Base-by-base conservation (phyloP, 2,888 invertebrate species). In the Netelia fuscicornis region DNA sequence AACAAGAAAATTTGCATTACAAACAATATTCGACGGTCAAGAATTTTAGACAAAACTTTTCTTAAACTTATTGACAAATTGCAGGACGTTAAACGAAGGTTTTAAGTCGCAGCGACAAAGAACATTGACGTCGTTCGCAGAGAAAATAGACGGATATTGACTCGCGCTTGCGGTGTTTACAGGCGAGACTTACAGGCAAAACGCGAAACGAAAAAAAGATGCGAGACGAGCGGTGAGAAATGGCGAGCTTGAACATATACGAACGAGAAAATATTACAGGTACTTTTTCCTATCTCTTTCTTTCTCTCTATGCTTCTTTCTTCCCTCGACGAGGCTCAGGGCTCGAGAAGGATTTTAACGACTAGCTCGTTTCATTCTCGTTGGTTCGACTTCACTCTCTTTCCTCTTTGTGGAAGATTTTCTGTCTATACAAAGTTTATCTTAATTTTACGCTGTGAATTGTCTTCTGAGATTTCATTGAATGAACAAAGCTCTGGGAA, bases 281-380 rank as follows among this genome's bases (percentile, higher is more conserved):
- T 78, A 48, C 48, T 68, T 11, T 48, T 48, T 13, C 48, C 48
- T 48, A 20, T 20, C 13, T 13, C 48, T 48, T 3, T 48, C 48
- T 2, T 13, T 48, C 48, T 48, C 48, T 48, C 48, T 8, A 9
- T 48, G 8, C 9, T 3, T 48, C 48, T 48, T 3, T 48, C 10
- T 48, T 48, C 48, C 3, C 48, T 48, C 60, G 67, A 60, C 67
- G 48, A 58, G 42, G 67, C 65, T 62, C 20, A n/a, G 75, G 64
- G 56, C 42, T 54, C 44, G 20, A 71, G 65, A 56, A 58, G 74
- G 58, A 72, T 44, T 83, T 82, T 83, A 52, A 78, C 78, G 83
- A 83, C 82, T 54, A 62, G 64, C 68, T 78, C 65, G 71, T 42
- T 60, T 17, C 78, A 62, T 48, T 58, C 75, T 83, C 83, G 68